Evolutionary conservation across 2,797 vertebrate genomes (phyloP).

Genomic region (Phrynocephalus guinanensis): DNA sequence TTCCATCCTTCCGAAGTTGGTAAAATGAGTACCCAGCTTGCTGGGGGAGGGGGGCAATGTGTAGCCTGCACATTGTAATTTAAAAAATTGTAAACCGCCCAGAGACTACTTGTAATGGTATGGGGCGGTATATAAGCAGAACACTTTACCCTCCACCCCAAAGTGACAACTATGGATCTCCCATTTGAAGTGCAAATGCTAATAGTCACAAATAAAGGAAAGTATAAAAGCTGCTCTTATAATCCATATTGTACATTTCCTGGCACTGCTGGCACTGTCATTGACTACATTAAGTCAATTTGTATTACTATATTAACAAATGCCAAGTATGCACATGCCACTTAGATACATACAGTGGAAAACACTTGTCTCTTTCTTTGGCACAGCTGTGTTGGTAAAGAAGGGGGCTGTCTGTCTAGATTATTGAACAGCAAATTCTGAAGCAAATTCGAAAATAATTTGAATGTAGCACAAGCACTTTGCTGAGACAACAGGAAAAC

Average conservation of each 20-base stretch:
- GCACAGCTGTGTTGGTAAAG: conserved; percentile 27
- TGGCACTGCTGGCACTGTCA: not conserved
- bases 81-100: too few relatives aligned
- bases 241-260: not conserved
- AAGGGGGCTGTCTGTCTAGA: not conserved
- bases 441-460: conserved; percentile 40
- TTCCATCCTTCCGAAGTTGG: too few relatives aligned
- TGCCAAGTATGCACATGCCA: not conserved
- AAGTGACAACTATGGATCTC: not conserved
- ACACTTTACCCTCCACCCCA: too few relatives aligned
- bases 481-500: conserved; percentile 35
- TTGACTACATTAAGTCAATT: not conserved
- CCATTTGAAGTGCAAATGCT: not conserved
- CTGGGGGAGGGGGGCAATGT: too few relatives aligned
- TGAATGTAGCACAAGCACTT: conserved; percentile 29
- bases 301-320: conserved; percentile 13
- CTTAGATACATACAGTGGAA: not conserved
- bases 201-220: not conserved
- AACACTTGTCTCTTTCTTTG: not conserved
- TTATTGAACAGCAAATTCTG: conserved; percentile 14
- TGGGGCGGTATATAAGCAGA: too few relatives aligned
- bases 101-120: too few relatives aligned
- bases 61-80: too few relatives aligned
- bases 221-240: not conserved
- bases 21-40: too few relatives aligned